Evolutionary conservation across 2,797 vertebrate species (phyloP), one percentile per base, ranked within the genome.

Genomic region (Botia kubotai): DNA sequence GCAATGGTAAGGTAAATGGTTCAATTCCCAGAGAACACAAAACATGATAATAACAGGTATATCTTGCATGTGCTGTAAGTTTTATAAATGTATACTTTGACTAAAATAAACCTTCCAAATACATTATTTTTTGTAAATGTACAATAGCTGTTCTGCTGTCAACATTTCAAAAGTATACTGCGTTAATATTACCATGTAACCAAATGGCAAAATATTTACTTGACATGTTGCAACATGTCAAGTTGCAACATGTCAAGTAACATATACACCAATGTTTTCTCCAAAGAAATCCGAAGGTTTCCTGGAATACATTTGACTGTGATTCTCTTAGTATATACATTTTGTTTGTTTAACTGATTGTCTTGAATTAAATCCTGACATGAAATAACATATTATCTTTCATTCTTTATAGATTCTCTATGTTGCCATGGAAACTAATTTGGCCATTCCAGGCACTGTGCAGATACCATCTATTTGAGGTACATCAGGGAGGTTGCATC

Each of bases 381-480:
- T 69, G 55, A 82, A 53, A 82, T 72, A 17, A 55, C 63, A 33
- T 63, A n/a, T 6, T 33, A 33, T 66, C 3, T 55, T 82, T 83
- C 13, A 72, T 86, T 1, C 89, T 21, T 90, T 89, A 74, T 81
- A 93, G 93, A 88, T 89, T 87, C 74, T 87, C 75, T 75, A 89
- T 93, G 91, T 77, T 86, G 83, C 81, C 67, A 94, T 94, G 93
- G 92, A 88, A 86, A 93, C 90, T 88, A 90, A 81, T 84, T 85
- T 85, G 87, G 88, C 72, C 81, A 69, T 87, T 36, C 87, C 89
- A 80, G 88, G 93, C 85, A 89, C 87, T 58, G 74, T 83, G 77
- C 80, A 80, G 75, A 62, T 88, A 78, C 77, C 65, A 63, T 87
- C 85, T 79, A 88, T 87, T 85, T 86, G 85, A 86, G 90, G 88